Evolutionary conservation across 2,888 invertebrate species (phyloP).

Genomic region (Drosophila macrospina): DNA sequence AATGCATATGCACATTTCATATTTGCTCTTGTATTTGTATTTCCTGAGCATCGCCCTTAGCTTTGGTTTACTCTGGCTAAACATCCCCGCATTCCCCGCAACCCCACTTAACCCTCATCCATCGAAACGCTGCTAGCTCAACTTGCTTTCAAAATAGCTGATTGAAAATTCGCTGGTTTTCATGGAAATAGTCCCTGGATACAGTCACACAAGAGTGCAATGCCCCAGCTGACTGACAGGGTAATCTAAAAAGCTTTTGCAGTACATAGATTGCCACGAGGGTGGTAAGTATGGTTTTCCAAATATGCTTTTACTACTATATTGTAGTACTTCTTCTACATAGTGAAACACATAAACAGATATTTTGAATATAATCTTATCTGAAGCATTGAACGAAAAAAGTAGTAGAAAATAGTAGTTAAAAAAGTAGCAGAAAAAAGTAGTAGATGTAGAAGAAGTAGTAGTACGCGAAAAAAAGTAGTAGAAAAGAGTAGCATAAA

Average conservation of each 20-base stretch:
- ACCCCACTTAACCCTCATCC: background rate
- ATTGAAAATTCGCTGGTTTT: conserved; percentile 63
- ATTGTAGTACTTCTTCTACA: too few relatives aligned
- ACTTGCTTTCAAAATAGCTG: conserved; percentile 61
- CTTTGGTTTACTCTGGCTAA: background rate
- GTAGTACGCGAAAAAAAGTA: too few relatives aligned
- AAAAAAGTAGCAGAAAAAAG: too few relatives aligned
- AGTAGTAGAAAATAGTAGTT: too few relatives aligned
- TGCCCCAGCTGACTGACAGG: conserved; percentile 66
- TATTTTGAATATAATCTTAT: too few relatives aligned
- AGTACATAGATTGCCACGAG: conserved; percentile 26
- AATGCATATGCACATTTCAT: conserved; percentile 3
- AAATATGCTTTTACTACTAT: too few relatives aligned
- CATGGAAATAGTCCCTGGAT: conserved; percentile 52
- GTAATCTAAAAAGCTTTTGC: conserved; percentile 73
- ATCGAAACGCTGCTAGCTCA: conserved; percentile 37
- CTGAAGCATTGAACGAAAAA: too few relatives aligned
- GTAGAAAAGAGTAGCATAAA: too few relatives aligned
- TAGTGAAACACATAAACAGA: too few relatives aligned
- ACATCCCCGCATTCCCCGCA: background rate
- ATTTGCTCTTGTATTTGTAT: background rate
- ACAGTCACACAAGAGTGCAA: conserved; percentile 72
- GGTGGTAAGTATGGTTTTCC: conserved; percentile 4
- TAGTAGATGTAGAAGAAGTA: too few relatives aligned
- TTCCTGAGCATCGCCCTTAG: background rate